These are phyloP conservation scores for Eupithecia insigniata DNA, from an alignment of 2,888 invertebrate genomes.

Conservation along the genomic window DNA sequence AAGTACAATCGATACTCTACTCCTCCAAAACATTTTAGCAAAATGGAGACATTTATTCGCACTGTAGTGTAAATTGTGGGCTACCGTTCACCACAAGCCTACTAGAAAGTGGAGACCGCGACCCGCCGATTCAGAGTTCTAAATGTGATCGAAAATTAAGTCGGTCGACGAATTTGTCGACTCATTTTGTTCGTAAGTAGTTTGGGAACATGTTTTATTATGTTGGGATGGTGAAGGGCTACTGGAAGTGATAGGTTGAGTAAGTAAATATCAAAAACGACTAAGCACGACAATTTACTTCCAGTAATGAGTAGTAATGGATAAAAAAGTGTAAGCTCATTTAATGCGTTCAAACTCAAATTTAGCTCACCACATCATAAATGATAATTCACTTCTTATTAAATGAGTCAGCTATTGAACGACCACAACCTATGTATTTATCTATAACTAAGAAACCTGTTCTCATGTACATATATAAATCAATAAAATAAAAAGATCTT, in stretches of 20 bases:
- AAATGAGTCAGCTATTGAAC: too few relatives aligned
- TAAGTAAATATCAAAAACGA: not conserved
- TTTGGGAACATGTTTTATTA: constrained; percentile 23
- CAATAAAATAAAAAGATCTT: too few relatives aligned
- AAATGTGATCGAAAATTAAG: constrained; percentile 34
- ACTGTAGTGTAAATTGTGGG: constrained; percentile 32
- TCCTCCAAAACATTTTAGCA: constrained; percentile 8
- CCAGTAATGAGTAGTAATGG: too few relatives aligned
- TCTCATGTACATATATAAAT: too few relatives aligned
- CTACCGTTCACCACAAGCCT: constrained; percentile 28
- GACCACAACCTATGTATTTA: too few relatives aligned
- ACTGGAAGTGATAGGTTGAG: not conserved
- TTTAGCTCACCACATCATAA: too few relatives aligned
- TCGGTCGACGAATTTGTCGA: constrained; percentile 21
- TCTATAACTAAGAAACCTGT: too few relatives aligned
- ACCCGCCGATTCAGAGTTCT: constrained; percentile 23
- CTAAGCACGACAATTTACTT: too few relatives aligned
- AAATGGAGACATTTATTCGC: constrained; percentile 27
- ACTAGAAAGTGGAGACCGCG: constrained; percentile 15
- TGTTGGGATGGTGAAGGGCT: not conserved
- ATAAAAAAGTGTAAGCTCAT: too few relatives aligned
- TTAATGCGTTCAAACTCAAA: too few relatives aligned
- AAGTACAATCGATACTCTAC: not conserved
- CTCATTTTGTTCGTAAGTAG: constrained; percentile 22
- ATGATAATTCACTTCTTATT: too few relatives aligned